These are phyloP conservation scores for Etheostoma nigrum DNA, from an alignment of 2,797 vertebrate genomes.

Conservation along the genomic window DNA sequence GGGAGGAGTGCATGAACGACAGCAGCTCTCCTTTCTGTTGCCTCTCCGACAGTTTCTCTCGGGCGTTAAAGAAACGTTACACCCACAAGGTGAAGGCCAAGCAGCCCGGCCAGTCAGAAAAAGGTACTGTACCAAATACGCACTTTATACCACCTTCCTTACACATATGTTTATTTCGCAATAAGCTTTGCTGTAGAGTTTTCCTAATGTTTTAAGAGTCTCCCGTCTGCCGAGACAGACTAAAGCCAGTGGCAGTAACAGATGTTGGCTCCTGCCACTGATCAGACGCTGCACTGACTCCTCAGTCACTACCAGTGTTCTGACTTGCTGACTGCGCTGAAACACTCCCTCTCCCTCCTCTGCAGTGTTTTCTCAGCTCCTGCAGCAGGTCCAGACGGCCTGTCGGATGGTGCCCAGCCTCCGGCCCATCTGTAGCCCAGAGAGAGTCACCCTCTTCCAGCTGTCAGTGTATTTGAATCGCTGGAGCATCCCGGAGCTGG, in stretches of 20 bases:
- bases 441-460: conserved; percentile 91
- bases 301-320: not conserved
- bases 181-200: not conserved
- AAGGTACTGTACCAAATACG: conserved; percentile 81
- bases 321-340: not conserved
- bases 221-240: too few species aligned
- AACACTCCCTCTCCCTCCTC: not conserved
- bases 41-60: conserved; percentile 78
- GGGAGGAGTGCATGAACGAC: conserved; percentile 85
- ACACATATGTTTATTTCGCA: not conserved
- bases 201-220: too few species aligned
- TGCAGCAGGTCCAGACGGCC: conserved; percentile 89
- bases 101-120: conserved; percentile 91
- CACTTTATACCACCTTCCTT: not conserved
- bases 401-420: conserved; percentile 77
- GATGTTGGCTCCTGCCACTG: too few species aligned
- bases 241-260: too few species aligned
- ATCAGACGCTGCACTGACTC: not conserved
- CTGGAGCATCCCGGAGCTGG: conserved; percentile 86
- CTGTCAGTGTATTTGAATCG: conserved; percentile 89
- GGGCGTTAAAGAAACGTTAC: conserved; percentile 86
- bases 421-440: conserved; percentile 62
- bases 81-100: conserved; percentile 91
- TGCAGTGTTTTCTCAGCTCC: conserved; percentile 87
- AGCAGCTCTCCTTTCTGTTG: conserved; percentile 85